Conservation (phyloP, 2,888 invertebrate species). For the Seladonia tumulorum region DNA sequence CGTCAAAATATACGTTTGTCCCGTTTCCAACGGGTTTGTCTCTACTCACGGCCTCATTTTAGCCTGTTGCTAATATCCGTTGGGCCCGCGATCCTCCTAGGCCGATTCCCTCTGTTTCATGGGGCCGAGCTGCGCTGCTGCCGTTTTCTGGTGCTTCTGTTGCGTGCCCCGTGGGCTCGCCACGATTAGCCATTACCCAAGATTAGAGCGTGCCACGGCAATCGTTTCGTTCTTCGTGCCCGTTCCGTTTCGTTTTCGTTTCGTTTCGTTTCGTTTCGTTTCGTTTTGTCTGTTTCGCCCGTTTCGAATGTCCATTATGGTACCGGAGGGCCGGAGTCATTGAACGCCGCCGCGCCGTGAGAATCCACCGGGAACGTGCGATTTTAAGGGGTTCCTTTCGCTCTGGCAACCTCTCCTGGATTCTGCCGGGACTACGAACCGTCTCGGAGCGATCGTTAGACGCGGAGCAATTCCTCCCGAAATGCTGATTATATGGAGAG, state of each 20-base stretch:
- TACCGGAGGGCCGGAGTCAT: conserved; percentile 42
- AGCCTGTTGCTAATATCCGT: conserved; percentile 66
- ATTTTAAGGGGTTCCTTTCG: conserved; percentile 15
- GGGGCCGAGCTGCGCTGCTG: conserved; percentile 11
- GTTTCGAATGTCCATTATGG: conserved; percentile 63
- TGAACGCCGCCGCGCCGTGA: conserved; percentile 54
- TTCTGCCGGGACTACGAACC: neutral
- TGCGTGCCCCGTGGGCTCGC: conserved; percentile 64
- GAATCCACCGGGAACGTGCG: conserved; percentile 45
- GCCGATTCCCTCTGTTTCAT: neutral
- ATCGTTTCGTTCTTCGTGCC: conserved; percentile 47
- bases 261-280: conserved; percentile 6
- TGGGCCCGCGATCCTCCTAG: conserved; percentile 40
- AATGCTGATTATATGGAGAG: conserved; percentile 56
- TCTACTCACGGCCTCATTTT: conserved; percentile 57
- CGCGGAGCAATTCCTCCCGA: conserved; percentile 39
- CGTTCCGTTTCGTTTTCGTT: conserved; percentile 37
- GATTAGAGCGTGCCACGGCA: conserved; percentile 75
- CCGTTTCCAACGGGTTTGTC: conserved; percentile 67
- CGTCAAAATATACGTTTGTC: conserved; percentile 83
- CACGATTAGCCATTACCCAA: conserved; percentile 78
- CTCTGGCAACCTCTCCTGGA: neutral
- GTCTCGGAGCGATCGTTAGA: conserved; percentile 48
- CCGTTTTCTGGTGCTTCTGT: conserved; percentile 35
- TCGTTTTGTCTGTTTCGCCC: conserved; percentile 12